Evolutionary conservation across 2,113 vertebrate genomes (phyloP).

Genomic region (Tetrao urogallus): DNA sequence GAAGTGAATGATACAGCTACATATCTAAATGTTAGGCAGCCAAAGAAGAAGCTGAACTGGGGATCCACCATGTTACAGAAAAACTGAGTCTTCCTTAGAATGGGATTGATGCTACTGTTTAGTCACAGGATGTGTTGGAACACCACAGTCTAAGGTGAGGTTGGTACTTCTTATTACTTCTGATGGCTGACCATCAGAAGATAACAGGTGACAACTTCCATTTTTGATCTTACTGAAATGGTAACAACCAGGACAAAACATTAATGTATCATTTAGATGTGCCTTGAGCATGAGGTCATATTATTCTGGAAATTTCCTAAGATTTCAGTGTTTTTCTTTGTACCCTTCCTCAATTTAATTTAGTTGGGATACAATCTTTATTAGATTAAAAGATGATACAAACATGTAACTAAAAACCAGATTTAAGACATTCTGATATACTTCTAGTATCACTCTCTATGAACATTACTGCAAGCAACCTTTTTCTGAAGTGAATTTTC

Average conservation of each 20-base stretch:
- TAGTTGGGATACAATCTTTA: neutral
- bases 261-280: neutral
- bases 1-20: neutral
- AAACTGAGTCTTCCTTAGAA: neutral
- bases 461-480: neutral
- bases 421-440: neutral
- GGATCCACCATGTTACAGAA: neutral
- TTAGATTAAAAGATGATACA: neutral
- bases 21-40: neutral
- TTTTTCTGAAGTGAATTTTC: neutral
- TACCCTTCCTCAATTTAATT: neutral
- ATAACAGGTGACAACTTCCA: no score
- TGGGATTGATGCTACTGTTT: neutral
- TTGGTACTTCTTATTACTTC: neutral
- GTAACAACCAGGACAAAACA: no score
- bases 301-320: neutral
- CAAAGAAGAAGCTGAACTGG: neutral
- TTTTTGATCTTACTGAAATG: no score
- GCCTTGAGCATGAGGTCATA: neutral
- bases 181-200: neutral
- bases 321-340: neutral
- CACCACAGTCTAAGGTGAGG: neutral
- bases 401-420: neutral
- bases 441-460: neutral
- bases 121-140: neutral